Base-by-base conservation (phyloP, 1,140 invertebrate genomes). In the Dendrolimus kikuchii region DNA sequence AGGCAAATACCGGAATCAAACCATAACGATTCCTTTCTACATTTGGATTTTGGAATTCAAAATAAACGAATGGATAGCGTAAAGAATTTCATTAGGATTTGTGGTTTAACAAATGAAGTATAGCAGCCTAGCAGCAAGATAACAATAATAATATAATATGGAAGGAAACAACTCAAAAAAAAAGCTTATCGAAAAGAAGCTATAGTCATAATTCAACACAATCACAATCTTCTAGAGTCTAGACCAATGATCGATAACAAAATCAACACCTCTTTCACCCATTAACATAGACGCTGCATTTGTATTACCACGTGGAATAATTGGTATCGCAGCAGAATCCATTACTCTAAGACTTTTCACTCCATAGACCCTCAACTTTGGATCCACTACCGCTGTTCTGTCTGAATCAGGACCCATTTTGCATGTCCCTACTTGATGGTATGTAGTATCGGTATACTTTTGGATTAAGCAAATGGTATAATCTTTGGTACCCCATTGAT, bases 281-380 rank as follows among this genome's bases (percentile, higher is more conserved):
- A 93, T 91, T 92, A 93, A 93, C 5, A 93, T 91, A 4, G 86
- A 85, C 0, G 91, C 89, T 4, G 91, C 92, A 59, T 92, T 91
- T 0, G 92, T 91, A 68, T 93, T 92, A 8, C 91, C 91, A 9
- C 89, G 84, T 1, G 86, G 73, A 38, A 92, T 86, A 8, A 72
- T 72, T 0, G 91, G 91, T 88, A 92, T 93, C 8, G 94, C 92
- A 5, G 92, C 93, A 8, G 93, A 91, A 71, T 95, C 94, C 0
- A 92, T 90, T 0, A 94, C 93, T 54, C 94, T 82, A 2, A 95
- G 71, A 39, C 89, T 83, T 41, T 86, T 71, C 2, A 95, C 79
- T 1, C 93, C 94, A 53, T 92, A 89, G 0, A 95, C 93, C 49
- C 89, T 81, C 36, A 94, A 74, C 46, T 89, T 87, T 0, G 91